Percentiles rank a stretch among this genome's conserved stretches.
These are phyloP conservation scores for Drusus annulatus DNA, from an alignment of 1,140 invertebrate species.

Conservation along the genomic window DNA sequence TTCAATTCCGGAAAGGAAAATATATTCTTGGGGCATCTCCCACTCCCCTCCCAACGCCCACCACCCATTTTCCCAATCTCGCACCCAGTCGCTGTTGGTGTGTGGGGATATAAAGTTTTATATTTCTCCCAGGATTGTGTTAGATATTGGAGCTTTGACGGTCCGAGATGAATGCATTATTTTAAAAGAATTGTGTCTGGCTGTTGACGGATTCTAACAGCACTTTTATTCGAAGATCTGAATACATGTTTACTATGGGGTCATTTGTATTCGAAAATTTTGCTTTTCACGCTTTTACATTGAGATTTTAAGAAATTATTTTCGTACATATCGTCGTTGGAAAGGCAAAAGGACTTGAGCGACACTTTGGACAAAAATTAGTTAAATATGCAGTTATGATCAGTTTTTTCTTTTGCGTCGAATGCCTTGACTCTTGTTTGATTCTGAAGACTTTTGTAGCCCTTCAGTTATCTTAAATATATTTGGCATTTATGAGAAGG, in stretches of 20 bases:
- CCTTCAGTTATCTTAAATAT: no score
- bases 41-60: neutral
- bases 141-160: neutral
- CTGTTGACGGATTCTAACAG: neutral
- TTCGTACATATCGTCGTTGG: no score
- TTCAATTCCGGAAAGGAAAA: conserved; percentile 56
- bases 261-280: neutral
- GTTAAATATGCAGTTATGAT: no score
- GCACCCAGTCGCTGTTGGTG: no score
- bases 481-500: no score
- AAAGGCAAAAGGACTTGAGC: no score
- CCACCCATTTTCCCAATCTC: neutral
- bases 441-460: no score
- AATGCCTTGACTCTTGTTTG: no score
- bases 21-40: conserved; percentile 46
- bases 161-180: conserved; percentile 47
- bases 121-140: neutral
- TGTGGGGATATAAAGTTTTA: conserved; percentile 39
- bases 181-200: neutral
- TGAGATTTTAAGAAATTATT: no score
- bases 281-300: no score
- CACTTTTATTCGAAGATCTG: neutral
- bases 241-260: neutral
- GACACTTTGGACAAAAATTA: no score
- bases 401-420: no score